These are phyloP conservation scores for Pantherophis vulpinus DNA, from an alignment of 2,797 vertebrate genomes.

Conservation along the genomic window DNA sequence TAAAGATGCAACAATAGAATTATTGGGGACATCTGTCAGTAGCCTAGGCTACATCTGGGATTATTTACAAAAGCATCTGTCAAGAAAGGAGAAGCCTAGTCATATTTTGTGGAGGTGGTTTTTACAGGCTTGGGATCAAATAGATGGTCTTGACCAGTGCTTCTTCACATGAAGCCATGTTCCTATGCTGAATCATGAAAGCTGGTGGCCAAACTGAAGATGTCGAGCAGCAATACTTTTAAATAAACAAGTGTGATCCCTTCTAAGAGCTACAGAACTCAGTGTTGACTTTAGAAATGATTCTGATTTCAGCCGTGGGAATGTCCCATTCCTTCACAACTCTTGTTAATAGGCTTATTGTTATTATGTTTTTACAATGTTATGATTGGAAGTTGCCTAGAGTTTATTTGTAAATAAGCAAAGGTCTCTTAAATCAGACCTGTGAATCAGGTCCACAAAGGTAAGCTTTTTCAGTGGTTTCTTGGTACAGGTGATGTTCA, in stretches of 20 bases:
- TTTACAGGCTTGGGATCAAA: conserved; percentile 34
- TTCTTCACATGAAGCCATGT: neutral
- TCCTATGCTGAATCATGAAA: neutral
- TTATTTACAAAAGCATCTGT: conserved; percentile 57
- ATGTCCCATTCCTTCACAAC: neutral
- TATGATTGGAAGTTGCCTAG: neutral
- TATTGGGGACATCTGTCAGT: conserved; percentile 70
- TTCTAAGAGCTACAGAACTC: neutral
- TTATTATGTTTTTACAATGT: neutral
- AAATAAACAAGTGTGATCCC: neutral
- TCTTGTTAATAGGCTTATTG: neutral
- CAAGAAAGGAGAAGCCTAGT: conserved; percentile 47
- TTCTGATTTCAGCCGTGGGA: neutral
- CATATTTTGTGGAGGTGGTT: conserved; percentile 43
- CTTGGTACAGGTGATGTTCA: neutral
- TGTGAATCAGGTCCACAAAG: neutral
- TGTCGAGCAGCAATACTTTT: neutral
- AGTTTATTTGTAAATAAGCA: neutral
- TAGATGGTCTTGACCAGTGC: neutral
- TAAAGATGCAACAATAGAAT: conserved; percentile 67
- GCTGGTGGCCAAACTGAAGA: neutral
- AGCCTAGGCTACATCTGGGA: conserved; percentile 65
- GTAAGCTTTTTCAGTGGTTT: neutral
- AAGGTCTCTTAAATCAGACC: conserved; percentile 20
- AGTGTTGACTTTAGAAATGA: neutral